A percentile compares a stretch with the other conserved stretches of the same genome.
Conservation (phyloP, 2,888 invertebrate genomes). For the Celastrina argiolus region DNA sequence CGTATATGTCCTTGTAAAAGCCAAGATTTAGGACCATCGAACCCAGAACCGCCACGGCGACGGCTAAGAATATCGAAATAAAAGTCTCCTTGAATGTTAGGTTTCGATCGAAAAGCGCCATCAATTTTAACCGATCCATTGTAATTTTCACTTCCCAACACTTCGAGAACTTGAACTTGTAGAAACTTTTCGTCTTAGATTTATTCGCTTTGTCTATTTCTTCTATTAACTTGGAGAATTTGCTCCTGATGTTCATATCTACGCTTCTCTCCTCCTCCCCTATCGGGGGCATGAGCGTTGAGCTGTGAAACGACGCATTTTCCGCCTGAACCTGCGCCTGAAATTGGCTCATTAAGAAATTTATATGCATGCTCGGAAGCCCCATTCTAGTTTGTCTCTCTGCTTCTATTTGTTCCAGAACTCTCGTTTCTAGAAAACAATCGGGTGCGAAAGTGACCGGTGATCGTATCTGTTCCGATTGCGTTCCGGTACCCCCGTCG, state of each 20-base stretch:
- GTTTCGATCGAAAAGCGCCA: constrained; percentile 96
- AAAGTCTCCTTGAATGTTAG: constrained; percentile 88
- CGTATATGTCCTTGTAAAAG: constrained; percentile 94
- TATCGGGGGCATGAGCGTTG: constrained; percentile 71
- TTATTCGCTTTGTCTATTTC: constrained; percentile 75
- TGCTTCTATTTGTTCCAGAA: constrained; percentile 60
- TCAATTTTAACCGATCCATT: constrained; percentile 93
- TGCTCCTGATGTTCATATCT: constrained; percentile 74
- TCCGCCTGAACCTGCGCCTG: constrained; percentile 58
- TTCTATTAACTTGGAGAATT: constrained; percentile 76
- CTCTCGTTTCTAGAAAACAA: constrained; percentile 51
- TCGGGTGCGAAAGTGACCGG: constrained; percentile 71
- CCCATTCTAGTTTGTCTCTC: constrained; percentile 70
- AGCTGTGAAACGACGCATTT: constrained; percentile 52
- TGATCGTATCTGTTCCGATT: constrained; percentile 62
- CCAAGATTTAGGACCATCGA: constrained; percentile 88
- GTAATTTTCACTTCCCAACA: constrained; percentile 85
- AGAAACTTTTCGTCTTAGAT: constrained; percentile 80
- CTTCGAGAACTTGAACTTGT: constrained; percentile 85
- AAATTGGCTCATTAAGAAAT: constrained; percentile 64
- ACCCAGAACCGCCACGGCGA: constrained; percentile 90
- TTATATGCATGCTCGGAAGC: constrained; percentile 72
- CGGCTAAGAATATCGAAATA: constrained; percentile 88
- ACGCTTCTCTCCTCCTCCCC: constrained; percentile 78
- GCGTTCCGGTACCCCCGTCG: constrained; percentile 61